Evolutionary conservation across 2,888 invertebrate species (phyloP), one percentile per base, ranked within the genome.

Genomic region (Pantelozetes paolii): DNA sequence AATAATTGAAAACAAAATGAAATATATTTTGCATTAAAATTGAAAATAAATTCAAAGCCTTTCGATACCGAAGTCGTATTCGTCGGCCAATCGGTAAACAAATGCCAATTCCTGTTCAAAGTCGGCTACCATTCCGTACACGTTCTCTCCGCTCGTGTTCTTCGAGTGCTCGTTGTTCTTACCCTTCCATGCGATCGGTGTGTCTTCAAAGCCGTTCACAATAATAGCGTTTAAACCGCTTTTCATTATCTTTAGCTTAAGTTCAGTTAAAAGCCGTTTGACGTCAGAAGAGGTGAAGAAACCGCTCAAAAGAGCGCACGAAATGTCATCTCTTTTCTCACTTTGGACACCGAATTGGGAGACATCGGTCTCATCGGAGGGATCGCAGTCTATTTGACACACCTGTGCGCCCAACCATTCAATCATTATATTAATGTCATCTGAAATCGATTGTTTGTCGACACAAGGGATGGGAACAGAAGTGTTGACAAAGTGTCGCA

Each of bases 31-130:
- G 5, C 36, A 45, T 45, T 54, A 8, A 3, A 23, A 54, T 54
- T 54, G 54, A 23, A 26, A 23, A 8, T 54, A 71, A 71, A 26
- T 45, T 71, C 59, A 75, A 18, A 75, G 59, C n/a, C 64, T 73
- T 74, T 75, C 75, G 8, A 75, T 71, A 13, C 74, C 73, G 62
- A 74, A 75, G 64, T 75, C 75, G 28, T 62, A 75, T 42, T 62
- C 62, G 57, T 75, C 75, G 54, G 67, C 62, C 1, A 71, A 40
- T 28, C 74, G 13, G 74, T 73, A 75, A 62, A 74, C 42, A 23
- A 57, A 54, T 32, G n/a, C 30, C 8, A 75, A 23, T 13, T 26
- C 18, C n/a, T 54, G 20, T 54, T 23, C 11, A 9, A 9, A 54
- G 5, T n/a, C 54, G 26, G 8, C 64, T 23, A 36, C 36, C 48